These are phyloP conservation scores for Drosophila cognata DNA, from an alignment of 2,888 invertebrate species.

Conservation along the genomic window DNA sequence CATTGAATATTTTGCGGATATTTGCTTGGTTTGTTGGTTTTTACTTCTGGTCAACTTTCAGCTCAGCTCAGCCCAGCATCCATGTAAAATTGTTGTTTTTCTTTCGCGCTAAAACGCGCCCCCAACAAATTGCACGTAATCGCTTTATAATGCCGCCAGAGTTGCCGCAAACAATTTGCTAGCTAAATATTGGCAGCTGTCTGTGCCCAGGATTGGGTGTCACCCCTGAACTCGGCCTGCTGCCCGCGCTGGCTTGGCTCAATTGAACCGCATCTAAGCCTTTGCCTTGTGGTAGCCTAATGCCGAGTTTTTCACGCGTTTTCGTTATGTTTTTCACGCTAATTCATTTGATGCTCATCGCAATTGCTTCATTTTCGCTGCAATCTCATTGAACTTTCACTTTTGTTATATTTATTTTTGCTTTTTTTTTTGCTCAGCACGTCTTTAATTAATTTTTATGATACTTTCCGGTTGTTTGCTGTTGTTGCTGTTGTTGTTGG, in stretches of 20 bases:
- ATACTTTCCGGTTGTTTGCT: constrained; percentile 27
- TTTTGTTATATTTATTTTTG: constrained; percentile 24
- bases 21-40: constrained; percentile 10
- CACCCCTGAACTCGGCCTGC: constrained; percentile 19
- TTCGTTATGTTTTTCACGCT: constrained; percentile 60
- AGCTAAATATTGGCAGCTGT: constrained; percentile 59
- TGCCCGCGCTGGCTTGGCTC: neutral
- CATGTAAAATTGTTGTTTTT: constrained; percentile 33
- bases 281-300: constrained; percentile 39
- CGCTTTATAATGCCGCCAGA: constrained; percentile 63
- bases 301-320: constrained; percentile 50
- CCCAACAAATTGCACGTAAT: constrained; percentile 53
- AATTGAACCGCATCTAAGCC: constrained; percentile 63
- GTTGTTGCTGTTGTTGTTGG: neutral
- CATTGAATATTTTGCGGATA: constrained; percentile 42
- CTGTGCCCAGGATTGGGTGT: constrained; percentile 5
- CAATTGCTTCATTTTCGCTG: constrained; percentile 68
- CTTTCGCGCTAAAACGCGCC: constrained; percentile 25
- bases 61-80: neutral
- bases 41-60: neutral
- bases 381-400: constrained; percentile 72
- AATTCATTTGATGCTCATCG: constrained; percentile 50
- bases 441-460: constrained; percentile 72
- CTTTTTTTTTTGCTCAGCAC: constrained; percentile 22
- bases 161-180: constrained; percentile 55